These are phyloP conservation scores for Etia nguti DNA, from an alignment of 2,113 vertebrate species.

Conservation along the genomic window DNA sequence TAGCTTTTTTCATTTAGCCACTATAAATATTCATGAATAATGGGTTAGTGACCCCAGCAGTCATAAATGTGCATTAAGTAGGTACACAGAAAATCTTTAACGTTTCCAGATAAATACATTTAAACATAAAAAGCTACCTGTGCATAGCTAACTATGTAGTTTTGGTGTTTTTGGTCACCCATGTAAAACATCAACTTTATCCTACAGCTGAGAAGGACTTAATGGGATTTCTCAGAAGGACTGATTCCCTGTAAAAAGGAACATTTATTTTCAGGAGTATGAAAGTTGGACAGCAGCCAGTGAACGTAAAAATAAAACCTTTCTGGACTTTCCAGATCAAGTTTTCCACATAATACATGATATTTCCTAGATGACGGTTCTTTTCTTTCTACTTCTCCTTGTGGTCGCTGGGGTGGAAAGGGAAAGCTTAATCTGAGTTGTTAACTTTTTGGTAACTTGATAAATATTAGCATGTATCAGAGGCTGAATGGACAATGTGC, in stretches of 20 bases:
- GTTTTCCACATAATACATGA: background rate
- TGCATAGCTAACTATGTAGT: background rate
- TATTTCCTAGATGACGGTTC: background rate
- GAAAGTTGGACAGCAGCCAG: background rate
- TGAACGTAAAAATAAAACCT: background rate
- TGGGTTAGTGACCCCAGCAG: background rate
- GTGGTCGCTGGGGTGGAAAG: background rate
- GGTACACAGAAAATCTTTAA: background rate
- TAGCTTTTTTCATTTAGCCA: background rate
- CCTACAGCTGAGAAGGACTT: background rate
- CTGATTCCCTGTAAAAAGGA: background rate
- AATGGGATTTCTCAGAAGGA: background rate
- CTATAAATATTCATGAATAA: background rate
- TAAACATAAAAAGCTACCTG: background rate
- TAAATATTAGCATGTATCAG: background rate
- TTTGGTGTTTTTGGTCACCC: background rate
- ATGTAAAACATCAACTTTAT: background rate
- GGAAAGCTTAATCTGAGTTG: background rate
- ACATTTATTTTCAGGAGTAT: slow-evolving; percentile 3
- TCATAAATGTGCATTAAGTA: background rate
- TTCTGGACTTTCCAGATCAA: background rate
- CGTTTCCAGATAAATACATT: background rate
- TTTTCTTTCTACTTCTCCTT: background rate
- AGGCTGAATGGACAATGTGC: slow-evolving; percentile 6
- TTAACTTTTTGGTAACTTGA: background rate